Evolutionary conservation across 2,113 vertebrate genomes (phyloP).

Genomic region (Sinocyclocheilus rhinocerous): DNA sequence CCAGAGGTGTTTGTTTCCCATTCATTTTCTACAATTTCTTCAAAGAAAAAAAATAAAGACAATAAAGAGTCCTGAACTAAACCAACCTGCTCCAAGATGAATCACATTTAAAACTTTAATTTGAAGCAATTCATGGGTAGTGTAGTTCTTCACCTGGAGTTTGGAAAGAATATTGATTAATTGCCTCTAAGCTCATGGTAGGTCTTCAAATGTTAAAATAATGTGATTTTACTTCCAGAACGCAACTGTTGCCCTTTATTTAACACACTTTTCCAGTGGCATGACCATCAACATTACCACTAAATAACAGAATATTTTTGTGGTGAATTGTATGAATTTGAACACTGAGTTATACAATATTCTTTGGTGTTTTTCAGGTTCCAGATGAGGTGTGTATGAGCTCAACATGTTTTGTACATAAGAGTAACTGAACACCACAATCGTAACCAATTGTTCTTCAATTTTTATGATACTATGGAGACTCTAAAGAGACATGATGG

Average conservation of each 20-base stretch:
- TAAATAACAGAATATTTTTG: not conserved
- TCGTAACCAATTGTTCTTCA: not conserved
- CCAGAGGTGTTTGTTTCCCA: not conserved
- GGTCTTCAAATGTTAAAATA: not conserved
- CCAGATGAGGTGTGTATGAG: slow-evolving; percentile 66
- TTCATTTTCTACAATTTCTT: not conserved
- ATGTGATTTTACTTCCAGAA: not conserved
- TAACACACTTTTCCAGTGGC: not conserved
- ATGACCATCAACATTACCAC: not conserved
- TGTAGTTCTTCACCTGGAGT: not conserved
- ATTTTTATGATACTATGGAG: not conserved
- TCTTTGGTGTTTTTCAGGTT: slow-evolving; percentile 60
- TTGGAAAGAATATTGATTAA: not conserved
- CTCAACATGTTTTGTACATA: not conserved
- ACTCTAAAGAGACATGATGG: not conserved
- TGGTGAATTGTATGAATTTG: not conserved
- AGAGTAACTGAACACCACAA: not conserved
- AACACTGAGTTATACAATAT: slow-evolving; percentile 1
- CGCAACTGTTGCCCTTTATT: not conserved
- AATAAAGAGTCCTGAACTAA: not conserved
- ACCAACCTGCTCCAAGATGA: not conserved
- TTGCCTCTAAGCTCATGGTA: not conserved
- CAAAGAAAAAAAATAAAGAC: not conserved
- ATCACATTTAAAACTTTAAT: not conserved
- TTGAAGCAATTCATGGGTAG: not conserved